Conservation (phyloP, 1,140 invertebrate genomes). For the Semibalanus balanoides region DNA sequence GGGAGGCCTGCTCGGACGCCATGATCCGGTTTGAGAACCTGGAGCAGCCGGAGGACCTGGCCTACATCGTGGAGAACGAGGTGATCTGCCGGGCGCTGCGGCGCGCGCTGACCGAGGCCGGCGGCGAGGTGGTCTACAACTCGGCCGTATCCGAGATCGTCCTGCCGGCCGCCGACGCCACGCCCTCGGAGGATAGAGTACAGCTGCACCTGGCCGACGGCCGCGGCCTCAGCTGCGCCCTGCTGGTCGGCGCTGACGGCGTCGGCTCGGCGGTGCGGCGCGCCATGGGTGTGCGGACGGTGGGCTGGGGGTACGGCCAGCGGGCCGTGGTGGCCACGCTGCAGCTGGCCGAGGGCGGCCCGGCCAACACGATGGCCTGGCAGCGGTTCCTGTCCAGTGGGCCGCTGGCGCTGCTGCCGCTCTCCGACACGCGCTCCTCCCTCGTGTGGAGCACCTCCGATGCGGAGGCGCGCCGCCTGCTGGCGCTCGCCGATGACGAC, state of each 20-base stretch:
- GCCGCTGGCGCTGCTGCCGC: constrained; percentile 78
- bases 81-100: constrained; percentile 59
- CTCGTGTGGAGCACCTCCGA: constrained; percentile 79
- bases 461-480: constrained; percentile 53
- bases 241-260: constrained; percentile 80
- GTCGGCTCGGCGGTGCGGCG: constrained; percentile 68
- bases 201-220: constrained; percentile 7
- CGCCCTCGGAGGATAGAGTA: neutral
- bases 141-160: neutral
- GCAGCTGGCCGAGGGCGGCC: constrained; percentile 40
- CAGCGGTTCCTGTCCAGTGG: constrained; percentile 85
- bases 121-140: neutral
- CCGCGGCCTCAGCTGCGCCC: neutral
- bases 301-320: constrained; percentile 73
- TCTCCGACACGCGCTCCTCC: constrained; percentile 59
- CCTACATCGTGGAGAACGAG: constrained; percentile 91
- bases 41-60: constrained; percentile 54
- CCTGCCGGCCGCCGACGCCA: neutral
- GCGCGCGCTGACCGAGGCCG: neutral
- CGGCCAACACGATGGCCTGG: constrained; percentile 76
- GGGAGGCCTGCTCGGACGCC: constrained; percentile 79
- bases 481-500: constrained; percentile 50
- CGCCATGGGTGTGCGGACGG: constrained; percentile 58
- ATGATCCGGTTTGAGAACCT: constrained; percentile 63
- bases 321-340: constrained; percentile 81